Percentiles rank a stretch among this genome's conserved stretches.
Conservation (phyloP, 2,888 invertebrate genomes). For the Hoplodrina blanda region DNA sequence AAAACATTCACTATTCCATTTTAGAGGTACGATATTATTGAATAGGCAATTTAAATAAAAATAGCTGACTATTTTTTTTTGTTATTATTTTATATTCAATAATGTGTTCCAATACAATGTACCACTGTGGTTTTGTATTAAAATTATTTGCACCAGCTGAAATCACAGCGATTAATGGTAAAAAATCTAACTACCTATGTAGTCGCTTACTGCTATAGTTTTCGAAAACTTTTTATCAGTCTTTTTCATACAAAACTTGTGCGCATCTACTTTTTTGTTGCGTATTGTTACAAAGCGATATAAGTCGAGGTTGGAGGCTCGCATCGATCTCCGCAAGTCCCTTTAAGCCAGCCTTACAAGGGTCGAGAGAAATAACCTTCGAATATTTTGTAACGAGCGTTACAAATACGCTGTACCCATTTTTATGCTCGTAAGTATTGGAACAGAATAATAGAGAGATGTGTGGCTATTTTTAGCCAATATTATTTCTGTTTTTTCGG, state of each 20-base stretch:
- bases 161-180: background rate
- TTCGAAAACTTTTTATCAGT: background rate
- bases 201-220: background rate
- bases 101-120: background rate
- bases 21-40: conserved; percentile 14
- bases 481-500: conserved; percentile 30
- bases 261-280: conserved; percentile 55
- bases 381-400: conserved; percentile 78
- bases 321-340: conserved; percentile 79
- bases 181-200: background rate
- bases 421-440: conserved; percentile 73
- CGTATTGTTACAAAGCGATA: conserved; percentile 70
- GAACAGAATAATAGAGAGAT: conserved; percentile 70
- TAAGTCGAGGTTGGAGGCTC: conserved; percentile 68
- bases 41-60: conserved; percentile 26
- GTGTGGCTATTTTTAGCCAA: conserved; percentile 60
- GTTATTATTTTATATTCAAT: background rate
- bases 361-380: conserved; percentile 78
- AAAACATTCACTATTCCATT: conserved; percentile 35
- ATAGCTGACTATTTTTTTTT: background rate
- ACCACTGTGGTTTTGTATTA: background rate
- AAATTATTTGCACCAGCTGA: background rate
- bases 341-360: conserved; percentile 79
- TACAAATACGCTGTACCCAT: conserved; percentile 74
- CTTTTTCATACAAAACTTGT: conserved; percentile 1